Percentiles rank a stretch among this genome's conserved stretches.
Conservation (phyloP, 2,797 vertebrate genomes). For the Hypotaenidia okinawae region DNA sequence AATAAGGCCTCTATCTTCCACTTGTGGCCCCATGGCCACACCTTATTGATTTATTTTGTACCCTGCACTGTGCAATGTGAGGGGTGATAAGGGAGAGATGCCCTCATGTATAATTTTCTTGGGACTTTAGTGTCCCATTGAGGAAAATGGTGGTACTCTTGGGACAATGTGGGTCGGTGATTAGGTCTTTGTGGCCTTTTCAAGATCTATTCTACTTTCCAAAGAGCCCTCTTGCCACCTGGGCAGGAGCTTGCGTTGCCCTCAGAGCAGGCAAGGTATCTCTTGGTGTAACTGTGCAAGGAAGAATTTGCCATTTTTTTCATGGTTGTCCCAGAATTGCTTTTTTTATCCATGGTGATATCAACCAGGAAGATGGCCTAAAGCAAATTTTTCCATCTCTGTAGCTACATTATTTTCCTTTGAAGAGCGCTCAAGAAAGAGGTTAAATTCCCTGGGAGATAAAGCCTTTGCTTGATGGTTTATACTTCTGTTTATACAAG, state of each 20-base stretch:
- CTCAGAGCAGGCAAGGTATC: background rate
- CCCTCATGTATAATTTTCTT: background rate
- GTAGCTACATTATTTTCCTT: background rate
- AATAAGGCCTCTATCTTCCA: background rate
- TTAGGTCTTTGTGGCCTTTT: background rate
- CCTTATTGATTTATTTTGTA: background rate
- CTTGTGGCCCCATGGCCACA: background rate
- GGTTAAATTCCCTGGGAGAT: background rate
- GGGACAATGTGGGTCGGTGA: background rate
- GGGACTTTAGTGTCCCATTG: background rate
- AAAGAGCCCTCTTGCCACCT: background rate
- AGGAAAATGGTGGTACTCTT: background rate
- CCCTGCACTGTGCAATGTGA: background rate
- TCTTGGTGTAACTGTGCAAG: background rate
- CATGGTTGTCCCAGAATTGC: background rate
- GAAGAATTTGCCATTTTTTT: background rate
- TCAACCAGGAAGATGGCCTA: background rate
- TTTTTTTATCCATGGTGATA: constrained; percentile 2
- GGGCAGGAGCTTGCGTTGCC: background rate
- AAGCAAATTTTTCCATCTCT: background rate
- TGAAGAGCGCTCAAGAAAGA: constrained; percentile 6
- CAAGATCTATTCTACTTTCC: background rate
- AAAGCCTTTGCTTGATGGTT: background rate
- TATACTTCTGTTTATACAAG: constrained; percentile 19
- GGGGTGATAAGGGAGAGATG: background rate